Conservation (phyloP, 1,140 invertebrate species). For the Metaphire vulgaris region DNA sequence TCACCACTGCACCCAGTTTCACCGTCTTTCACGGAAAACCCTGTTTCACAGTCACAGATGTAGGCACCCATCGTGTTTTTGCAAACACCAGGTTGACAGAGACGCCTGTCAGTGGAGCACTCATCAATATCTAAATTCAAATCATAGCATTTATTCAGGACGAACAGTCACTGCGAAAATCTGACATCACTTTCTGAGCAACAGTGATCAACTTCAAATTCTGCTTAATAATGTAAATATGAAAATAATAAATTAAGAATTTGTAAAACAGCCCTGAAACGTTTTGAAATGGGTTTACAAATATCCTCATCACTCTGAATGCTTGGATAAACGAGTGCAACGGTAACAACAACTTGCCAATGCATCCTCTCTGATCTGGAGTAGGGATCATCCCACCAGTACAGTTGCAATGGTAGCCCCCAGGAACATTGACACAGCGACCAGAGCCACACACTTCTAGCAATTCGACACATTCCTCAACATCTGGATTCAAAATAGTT, state of each 20-base stretch:
- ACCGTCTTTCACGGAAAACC: constrained; percentile 58
- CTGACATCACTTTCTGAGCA: too few species aligned
- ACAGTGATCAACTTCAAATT: too few species aligned
- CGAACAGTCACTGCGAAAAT: too few species aligned
- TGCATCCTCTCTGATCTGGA: constrained; percentile 63
- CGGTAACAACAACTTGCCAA: too few species aligned
- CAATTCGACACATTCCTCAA: constrained; percentile 71
- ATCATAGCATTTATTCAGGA: too few species aligned
- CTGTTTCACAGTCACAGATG: constrained; percentile 71
- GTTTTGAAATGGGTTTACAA: too few species aligned
- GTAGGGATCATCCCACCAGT: constrained; percentile 65
- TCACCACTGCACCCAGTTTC: constrained; percentile 50
- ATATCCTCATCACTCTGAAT: too few species aligned
- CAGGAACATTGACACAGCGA: constrained; percentile 69
- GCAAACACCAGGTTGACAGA: constrained; percentile 74
- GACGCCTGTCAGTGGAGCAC: constrained; percentile 54
- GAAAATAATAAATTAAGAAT: too few species aligned
- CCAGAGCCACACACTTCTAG: constrained; percentile 75
- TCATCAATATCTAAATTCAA: constrained; percentile 60
- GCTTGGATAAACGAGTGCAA: too few species aligned
- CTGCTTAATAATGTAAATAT: too few species aligned
- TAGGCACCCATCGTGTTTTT: constrained; percentile 72
- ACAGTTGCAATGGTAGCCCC: constrained; percentile 71
- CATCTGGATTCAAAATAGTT: constrained; percentile 43
- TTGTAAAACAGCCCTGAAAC: too few species aligned